These are phyloP conservation scores for Anarhynchus alexandrinus DNA, from an alignment of 2,113 vertebrate genomes.

Conservation along the genomic window DNA sequence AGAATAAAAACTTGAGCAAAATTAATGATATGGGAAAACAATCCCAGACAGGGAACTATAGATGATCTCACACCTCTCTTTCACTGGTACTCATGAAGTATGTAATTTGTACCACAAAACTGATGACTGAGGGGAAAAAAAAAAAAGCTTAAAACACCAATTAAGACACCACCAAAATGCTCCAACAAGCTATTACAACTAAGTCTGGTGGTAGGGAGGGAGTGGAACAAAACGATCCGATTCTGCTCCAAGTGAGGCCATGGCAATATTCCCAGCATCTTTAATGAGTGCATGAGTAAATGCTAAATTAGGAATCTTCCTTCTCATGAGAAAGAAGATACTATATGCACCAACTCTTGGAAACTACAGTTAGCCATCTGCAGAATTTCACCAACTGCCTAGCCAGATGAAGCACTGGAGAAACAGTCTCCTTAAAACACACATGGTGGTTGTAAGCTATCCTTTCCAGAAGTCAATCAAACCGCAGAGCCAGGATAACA, in stretches of 20 bases:
- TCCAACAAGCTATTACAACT: constrained; percentile 48
- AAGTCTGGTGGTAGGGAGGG: constrained; percentile 6
- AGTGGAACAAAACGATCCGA: constrained; percentile 4
- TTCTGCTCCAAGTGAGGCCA: constrained; percentile 34
- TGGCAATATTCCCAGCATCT: constrained; percentile 44
- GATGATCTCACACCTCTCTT: constrained; percentile 48
- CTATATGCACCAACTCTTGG: neutral
- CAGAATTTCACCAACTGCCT: constrained; percentile 4
- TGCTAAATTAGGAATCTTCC: constrained; percentile 33
- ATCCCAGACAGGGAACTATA: neutral
- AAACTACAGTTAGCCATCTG: constrained; percentile 24
- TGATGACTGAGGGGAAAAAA: constrained; percentile 34
- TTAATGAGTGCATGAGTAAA: constrained; percentile 26
- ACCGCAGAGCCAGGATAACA: neutral
- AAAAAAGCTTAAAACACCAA: constrained; percentile 17
- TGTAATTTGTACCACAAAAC: constrained; percentile 41
- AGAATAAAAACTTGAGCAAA: constrained; percentile 36
- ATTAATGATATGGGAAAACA: constrained; percentile 38
- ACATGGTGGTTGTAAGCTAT: neutral
- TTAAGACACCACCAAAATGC: constrained; percentile 31
- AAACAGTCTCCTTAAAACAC: neutral
- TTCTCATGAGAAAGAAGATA: constrained; percentile 7
- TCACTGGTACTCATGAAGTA: neutral
- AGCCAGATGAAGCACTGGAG: neutral
- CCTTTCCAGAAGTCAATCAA: neutral